Conservation (phyloP, 2,797 vertebrate species). For the Vespertilio murinus region DNA sequence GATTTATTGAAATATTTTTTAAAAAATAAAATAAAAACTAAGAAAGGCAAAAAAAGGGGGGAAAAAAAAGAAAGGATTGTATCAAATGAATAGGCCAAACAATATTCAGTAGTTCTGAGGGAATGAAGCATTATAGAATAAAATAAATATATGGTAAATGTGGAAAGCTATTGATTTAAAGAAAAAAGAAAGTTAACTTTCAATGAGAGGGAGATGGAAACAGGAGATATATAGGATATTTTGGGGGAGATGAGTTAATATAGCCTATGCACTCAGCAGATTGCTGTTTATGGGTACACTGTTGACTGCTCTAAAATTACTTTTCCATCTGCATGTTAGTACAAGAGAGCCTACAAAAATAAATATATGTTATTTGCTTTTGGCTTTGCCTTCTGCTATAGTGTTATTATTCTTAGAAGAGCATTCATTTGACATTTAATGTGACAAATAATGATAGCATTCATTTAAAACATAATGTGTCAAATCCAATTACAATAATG, state of each 20-base stretch:
- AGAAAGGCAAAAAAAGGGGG: no score
- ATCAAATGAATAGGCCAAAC: not conserved
- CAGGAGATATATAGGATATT: not conserved
- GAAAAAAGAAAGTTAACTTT: not conserved
- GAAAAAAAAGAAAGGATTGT: no score
- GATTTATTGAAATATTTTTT: no score
- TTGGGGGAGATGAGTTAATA: not conserved
- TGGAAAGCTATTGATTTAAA: not conserved
- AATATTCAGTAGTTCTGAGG: not conserved
- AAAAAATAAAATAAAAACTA: no score
- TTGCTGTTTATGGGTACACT: not conserved
- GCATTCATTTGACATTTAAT: slow-evolving; percentile 1
- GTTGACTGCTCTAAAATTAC: not conserved
- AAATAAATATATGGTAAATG: not conserved
- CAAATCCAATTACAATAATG: not conserved
- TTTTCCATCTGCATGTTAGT: not conserved
- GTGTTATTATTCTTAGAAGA: not conserved
- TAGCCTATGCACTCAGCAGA: not conserved
- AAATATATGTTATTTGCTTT: not conserved
- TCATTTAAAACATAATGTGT: slow-evolving; percentile 26
- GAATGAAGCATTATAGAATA: not conserved
- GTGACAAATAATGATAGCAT: not conserved
- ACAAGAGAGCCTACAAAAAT: not conserved
- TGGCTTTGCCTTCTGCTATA: not conserved
- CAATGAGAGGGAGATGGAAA: not conserved